Base-by-base conservation (phyloP, 2,113 vertebrate genomes). In the Seriola dumerili region DNA sequence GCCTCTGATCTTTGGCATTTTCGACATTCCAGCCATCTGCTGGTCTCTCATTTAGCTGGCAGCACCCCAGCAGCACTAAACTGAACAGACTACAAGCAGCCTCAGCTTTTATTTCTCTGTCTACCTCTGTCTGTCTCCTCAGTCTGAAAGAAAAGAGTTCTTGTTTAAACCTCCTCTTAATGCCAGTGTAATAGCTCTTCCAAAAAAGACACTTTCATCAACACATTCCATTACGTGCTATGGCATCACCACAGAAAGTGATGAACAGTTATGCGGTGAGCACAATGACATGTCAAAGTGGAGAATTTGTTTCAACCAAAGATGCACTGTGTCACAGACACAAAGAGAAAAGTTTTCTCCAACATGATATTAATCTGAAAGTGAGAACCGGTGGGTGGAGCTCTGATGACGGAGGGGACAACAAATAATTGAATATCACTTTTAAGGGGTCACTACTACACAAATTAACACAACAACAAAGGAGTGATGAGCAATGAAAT, bases 21-120 rank as follows among this genome's bases (percentile, higher is more conserved):
- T 90, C 82, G 13, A 80, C 91, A 92, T 94, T 94, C 93, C 93
- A 90, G 67, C 88, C 90, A 93, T 94, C 84, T 91, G 89, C 85
- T 88, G 76, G 61, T 77, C 86, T 91, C 65, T 93, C 89, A 90
- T 91, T 93, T 93, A 81, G 78, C 66, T 84, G 76, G 88, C 82
- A 91, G 74, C 80, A 52, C 40, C 57, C 19, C 76, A 75, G 75
- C 81, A 68, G 73, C 83, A 73, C 83, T 67, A 83, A 72, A 85
- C 79, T 55, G 68, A 83, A 86, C 80, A 85, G 69, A 71, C 71
- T 38, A 66, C 66, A 2, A 50, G 77, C 50, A 58, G 66, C 76
- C 68, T 72, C 54, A 40, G 57, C 75, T 80, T 88, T 69, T 80
- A 62, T 78, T 79, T 57, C 76, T 63, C 34, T 73, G 40, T 48